Conservation (phyloP, 2,797 vertebrate species). For the Coreius guichenoti region DNA sequence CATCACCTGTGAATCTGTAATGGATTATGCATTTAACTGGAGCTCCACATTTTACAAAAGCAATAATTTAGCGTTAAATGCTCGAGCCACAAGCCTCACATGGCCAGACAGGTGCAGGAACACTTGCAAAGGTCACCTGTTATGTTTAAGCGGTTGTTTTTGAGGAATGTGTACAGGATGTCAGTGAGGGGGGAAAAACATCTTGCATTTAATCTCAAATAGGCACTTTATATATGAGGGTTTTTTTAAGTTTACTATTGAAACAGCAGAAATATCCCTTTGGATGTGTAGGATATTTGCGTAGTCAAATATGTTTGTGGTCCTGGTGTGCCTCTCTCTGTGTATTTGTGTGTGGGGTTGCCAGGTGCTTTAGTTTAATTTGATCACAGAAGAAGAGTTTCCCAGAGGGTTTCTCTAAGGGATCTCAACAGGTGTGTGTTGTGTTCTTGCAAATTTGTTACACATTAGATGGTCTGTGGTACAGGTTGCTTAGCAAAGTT, state of each 20-base stretch:
- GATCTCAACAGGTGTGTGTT: constrained; percentile 8
- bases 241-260: neutral
- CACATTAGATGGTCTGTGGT: neutral
- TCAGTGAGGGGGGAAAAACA: neutral
- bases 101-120: constrained; percentile 35
- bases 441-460: constrained; percentile 8
- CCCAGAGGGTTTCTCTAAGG: neutral
- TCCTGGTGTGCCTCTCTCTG: neutral
- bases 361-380: constrained; percentile 44
- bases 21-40: neutral
- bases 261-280: neutral
- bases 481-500: neutral
- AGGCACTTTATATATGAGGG: neutral
- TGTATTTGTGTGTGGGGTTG: constrained; percentile 40
- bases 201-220: neutral
- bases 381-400: constrained; percentile 26
- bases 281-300: neutral
- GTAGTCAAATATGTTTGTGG: neutral
- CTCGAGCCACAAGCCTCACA: neutral
- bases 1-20: neutral
- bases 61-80: neutral
- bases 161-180: neutral
- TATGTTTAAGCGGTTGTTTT: neutral
- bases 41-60: neutral
- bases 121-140: constrained; percentile 7